A percentile compares a stretch with the other conserved stretches of the same genome.
Evolutionary conservation across 2,888 invertebrate genomes (phyloP).

Genomic region (Campaea margaritaria): DNA sequence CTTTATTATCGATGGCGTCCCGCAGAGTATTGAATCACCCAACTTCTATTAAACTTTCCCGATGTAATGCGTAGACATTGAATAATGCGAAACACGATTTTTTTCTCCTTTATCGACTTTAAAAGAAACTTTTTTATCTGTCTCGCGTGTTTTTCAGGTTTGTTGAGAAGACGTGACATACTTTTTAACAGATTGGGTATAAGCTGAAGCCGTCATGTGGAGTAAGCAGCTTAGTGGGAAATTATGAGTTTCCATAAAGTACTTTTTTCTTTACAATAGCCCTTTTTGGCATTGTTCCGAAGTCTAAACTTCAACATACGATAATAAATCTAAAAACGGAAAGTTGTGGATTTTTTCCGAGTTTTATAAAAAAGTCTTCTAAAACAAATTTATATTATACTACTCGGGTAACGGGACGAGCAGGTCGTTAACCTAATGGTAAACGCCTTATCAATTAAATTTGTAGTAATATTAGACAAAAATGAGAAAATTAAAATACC

Average conservation of each 20-base stretch:
- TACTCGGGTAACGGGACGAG: no score
- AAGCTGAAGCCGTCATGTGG: slow-evolving; percentile 8
- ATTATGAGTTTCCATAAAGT: slow-evolving; percentile 6
- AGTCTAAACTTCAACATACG: no score
- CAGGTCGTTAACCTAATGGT: no score
- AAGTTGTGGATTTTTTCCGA: no score
- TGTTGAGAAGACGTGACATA: slow-evolving; percentile 21
- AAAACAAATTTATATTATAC: no score
- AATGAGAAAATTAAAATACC: no score
- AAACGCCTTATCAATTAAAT: no score
- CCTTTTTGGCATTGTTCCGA: no score
- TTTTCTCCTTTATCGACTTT: slow-evolving; percentile 28
- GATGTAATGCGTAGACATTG: slow-evolving; percentile 29
- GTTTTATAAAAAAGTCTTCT: no score
- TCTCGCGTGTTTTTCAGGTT: slow-evolving; percentile 13
- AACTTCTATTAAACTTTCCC: slow-evolving; percentile 28
- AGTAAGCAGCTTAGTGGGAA: slow-evolving; percentile 1
- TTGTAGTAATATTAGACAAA: no score
- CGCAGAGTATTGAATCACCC: slow-evolving; percentile 12
- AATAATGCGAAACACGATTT: slow-evolving; percentile 28
- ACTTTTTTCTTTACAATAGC: neutral
- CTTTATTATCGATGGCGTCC: slow-evolving; percentile 14
- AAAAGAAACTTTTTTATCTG: slow-evolving; percentile 29
- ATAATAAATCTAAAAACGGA: no score
- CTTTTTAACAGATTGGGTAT: slow-evolving; percentile 24